Percentiles rank a stretch among this genome's conserved stretches.
phyloP scores from a whole-genome alignment of 2,888 invertebrate species.

The Syritta pipiens region DNA sequence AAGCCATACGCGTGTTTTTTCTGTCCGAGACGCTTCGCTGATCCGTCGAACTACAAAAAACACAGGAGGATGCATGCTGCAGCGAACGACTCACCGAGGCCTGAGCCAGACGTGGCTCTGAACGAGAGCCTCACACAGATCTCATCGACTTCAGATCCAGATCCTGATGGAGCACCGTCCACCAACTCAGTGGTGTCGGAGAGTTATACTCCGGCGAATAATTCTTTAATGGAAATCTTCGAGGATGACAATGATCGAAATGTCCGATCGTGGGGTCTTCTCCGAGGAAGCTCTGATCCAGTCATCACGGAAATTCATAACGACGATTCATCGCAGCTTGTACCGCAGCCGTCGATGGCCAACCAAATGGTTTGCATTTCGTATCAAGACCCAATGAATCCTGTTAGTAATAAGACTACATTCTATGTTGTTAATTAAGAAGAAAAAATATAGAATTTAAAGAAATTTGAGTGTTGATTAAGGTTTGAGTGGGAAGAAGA shows the following conservation, averaged over 20 bases:
- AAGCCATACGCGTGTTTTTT: constrained; percentile 86
- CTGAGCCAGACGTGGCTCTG: background rate
- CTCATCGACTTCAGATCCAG: constrained; percentile 69
- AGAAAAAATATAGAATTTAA: too few relatives aligned
- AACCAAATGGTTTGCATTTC: constrained; percentile 80
- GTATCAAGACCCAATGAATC: constrained; percentile 80
- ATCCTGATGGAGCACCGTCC: constrained; percentile 39
- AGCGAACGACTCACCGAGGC: background rate
- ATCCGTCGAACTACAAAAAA: constrained; percentile 72
- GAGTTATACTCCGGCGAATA: background rate
- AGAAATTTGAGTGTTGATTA: too few relatives aligned
- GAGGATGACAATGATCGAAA: constrained; percentile 20
- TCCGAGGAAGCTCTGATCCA: constrained; percentile 34
- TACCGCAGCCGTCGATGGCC: background rate
- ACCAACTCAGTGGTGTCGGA: background rate
- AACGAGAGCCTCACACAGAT: constrained; percentile 48
- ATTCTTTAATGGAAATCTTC: constrained; percentile 6
- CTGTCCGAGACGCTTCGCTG: constrained; percentile 85
- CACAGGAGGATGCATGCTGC: constrained; percentile 60
- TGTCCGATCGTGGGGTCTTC: constrained; percentile 24
- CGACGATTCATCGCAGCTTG: constrained; percentile 1
- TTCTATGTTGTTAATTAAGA: constrained; percentile 69
- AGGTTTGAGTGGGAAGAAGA: too few relatives aligned
- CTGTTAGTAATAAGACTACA: constrained; percentile 71
- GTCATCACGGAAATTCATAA: constrained; percentile 47